Evolutionary conservation across 53 echinoderm and acorn worm genomes (phyloP), one percentile per base, ranked within the genome.

Genomic region (Holothuria leucospilota): DNA sequence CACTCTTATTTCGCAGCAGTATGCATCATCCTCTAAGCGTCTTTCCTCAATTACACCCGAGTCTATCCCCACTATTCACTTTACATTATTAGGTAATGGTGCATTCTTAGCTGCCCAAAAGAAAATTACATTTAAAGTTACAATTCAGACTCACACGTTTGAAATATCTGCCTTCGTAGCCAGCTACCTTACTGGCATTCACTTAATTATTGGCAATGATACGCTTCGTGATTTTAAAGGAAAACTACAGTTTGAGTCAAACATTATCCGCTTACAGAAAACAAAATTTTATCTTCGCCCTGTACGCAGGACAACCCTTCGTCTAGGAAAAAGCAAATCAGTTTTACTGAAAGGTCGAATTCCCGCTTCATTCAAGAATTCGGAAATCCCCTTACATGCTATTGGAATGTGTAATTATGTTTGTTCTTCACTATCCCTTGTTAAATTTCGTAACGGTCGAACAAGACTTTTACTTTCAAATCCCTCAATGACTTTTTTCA

Each of bases 381-480:
- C 69, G 15, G 69, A 69, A 26, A 26, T 69, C 29, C 27, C 69
- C 39, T 69, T 69, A 39, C 69, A 69, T 69, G 20, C 69, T 10
- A 28, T 69, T 38, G 69, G 40, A 26, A 20, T 8, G 13, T 69
- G 69, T 14, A 29, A 69, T 20, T 28, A 34, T 13, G 30, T 69
- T 8, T 69, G 69, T 11, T 34, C 69, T 8, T 69, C 69, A 29
- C 8, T 10, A 29, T 6, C 29, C 28, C 69, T 69, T 14, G 69
- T 69, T 28, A 69, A 69, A 12, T 69, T 69, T 29, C 39, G 30
- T 14, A 69, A 14, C 20, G 29, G 69, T 69, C 69, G 69, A 16
- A 69, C 69, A 29, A 15, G 69, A 28, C 27, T 69, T 69, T 20
- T 28, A 20, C 6, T 69, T 28, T 29, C 69, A 28, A 69, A 66